Evolutionary conservation across 2,888 invertebrate genomes (phyloP), one percentile per base, ranked within the genome.

Genomic region (Dicyrtoma fusca): DNA sequence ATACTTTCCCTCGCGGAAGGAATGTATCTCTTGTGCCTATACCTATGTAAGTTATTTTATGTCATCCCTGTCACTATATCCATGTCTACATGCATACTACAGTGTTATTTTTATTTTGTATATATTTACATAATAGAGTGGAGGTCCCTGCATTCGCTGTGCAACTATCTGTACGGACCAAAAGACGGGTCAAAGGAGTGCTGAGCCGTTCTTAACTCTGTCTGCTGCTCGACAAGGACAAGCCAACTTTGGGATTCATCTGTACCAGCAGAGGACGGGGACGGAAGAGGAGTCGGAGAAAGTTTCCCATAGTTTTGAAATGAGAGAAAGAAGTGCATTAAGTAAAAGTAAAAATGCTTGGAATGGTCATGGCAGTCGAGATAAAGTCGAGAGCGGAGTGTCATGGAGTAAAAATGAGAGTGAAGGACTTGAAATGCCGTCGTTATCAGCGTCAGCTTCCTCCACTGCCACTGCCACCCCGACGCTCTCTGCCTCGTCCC

Each of bases 131-230:
- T 77, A 86, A 69, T 84, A 92, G 90, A 89, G 89, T 66, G 89
- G 90, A 79, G 93, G 92, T 0, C 88, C 88, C 53, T 97, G 97
- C 82, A 90, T 89, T 0, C 88, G 97, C 69, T 98, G 97, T 83
- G 94, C 95, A 84, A 97, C 97, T 93, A 91, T 98, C 73, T 96
- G 97, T 83, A 91, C 97, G 74, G 91, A 97, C 84, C 97, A 95
- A 84, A 85, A 87, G 57, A 92, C 91, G 1, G 95, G 94, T 0
- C 86, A 88, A 77, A 92, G 90, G 81, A 91, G 91, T 47, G 87
- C 89, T 0, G 93, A 94, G 82, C 92, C 93, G 0, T 83, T 94
- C 13, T 86, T 89, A 76, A 91, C 92, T 0, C 87, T 94, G 77
- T 89, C 92, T 0, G 88, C 89, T 81, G 89, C 91, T 81, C 87